Conservation (phyloP, 2,113 vertebrate species). For the Psammodynastes pulverulentus region DNA sequence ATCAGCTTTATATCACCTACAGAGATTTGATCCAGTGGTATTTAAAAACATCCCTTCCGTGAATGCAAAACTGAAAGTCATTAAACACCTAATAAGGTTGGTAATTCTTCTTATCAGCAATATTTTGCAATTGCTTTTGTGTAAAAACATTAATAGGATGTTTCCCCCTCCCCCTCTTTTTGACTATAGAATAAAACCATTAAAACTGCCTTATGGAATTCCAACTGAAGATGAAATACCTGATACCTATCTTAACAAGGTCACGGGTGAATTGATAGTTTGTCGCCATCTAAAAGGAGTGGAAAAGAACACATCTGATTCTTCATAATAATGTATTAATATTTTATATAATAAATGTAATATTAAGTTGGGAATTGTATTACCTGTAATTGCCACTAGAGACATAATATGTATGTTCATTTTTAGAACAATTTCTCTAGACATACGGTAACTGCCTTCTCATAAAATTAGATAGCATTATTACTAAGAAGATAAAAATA, state of each 20-base stretch:
- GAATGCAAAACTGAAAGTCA: slow-evolving; percentile 83
- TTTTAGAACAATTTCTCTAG: not conserved
- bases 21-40: slow-evolving; percentile 81
- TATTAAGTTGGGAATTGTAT: not conserved
- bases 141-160: not conserved
- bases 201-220: slow-evolving; percentile 86
- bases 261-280: slow-evolving; percentile 84
- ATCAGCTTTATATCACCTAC: not conserved
- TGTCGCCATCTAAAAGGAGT: slow-evolving; percentile 65
- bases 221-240: slow-evolving; percentile 85
- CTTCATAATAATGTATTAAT: slow-evolving; percentile 58
- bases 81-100: slow-evolving; percentile 94
- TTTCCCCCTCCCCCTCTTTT: not conserved
- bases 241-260: slow-evolving; percentile 76
- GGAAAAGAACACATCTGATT: slow-evolving; percentile 67
- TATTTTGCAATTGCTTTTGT: not conserved
- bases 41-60: slow-evolving; percentile 94
- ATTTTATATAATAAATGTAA: slow-evolving; percentile 53
- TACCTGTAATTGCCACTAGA: not conserved
- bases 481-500: not conserved
- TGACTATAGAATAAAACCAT: slow-evolving; percentile 80
- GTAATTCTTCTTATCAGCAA: slow-evolving; percentile 49
- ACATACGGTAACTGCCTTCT: not conserved
- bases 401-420: not conserved
- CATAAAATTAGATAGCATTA: not conserved